Evolutionary conservation across 2,797 vertebrate genomes (phyloP), one percentile per base, ranked within the genome.

Genomic region (Anguilla obscura): DNA sequence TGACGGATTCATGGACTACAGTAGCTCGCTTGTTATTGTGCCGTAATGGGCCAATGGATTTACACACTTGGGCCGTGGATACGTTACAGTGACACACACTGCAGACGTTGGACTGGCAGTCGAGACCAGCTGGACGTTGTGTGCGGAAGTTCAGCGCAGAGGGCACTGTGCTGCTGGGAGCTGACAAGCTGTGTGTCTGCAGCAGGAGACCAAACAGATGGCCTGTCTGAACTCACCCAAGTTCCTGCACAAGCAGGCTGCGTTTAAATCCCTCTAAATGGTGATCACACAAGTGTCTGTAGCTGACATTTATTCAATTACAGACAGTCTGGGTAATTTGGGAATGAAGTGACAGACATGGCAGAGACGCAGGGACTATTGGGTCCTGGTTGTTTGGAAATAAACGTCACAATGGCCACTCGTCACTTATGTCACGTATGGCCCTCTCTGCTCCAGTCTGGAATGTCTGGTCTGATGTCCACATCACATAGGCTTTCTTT

Each of bases 141-240:
- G 30, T 24, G 60, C 1, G 60, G 80, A 87, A 71, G 87, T 69
- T 66, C 50, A 84, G 48, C 80, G 45, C 27, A 52, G 79, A 40
- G n/a, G 1, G n/a, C 40, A 63, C 58, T 30, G 82, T 33, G 27
- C 63, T 52, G 4, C 87, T 12, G 82, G 63, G 63, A 74, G 50
- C 60, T 33, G 60, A 3, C 48, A 50, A 1, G 10, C 14, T 0
- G n/a, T 56, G 40, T 40, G 40, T 40, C 45, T 87, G 87, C 36
- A 6, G 45, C 58, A 0, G 33, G 63, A 71, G 54, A 27, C 45
- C 6, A 33, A 85, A 40, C 66, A 85, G 82, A 88, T 58, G 63
- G 48, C 6, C 14, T 27, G 2, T 40, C 40, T 84, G 58, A 71
- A 82, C 30, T 14, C 45, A 85, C 82, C 63, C 3, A 1, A 24